A percentile compares a stretch with the other conserved stretches of the same genome.
These are phyloP conservation scores for Trichoplusia ni DNA, from an alignment of 1,140 invertebrate species.

Conservation along the genomic window DNA sequence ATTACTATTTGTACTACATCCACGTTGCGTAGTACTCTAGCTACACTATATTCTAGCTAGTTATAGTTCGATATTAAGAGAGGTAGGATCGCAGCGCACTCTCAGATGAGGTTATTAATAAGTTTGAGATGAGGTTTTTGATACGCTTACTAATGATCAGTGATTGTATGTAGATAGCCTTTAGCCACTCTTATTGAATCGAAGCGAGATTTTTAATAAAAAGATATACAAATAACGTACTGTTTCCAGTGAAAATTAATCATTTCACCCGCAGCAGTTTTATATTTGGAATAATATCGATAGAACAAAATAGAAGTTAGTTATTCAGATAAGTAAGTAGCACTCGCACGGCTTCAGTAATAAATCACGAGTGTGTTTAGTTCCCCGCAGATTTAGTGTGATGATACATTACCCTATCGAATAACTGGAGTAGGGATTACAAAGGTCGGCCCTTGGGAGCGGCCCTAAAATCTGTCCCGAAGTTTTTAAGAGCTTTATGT, in stretches of 20 bases:
- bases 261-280: too few species aligned
- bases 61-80: neutral
- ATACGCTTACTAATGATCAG: too few species aligned
- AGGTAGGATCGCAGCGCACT: neutral
- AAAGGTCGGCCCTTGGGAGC: slow-evolving; percentile 9
- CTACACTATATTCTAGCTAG: neutral
- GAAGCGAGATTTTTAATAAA: too few species aligned
- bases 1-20: neutral
- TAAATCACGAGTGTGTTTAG: neutral
- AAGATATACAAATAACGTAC: too few species aligned
- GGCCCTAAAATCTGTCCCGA: slow-evolving; percentile 8
- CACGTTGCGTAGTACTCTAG: neutral
- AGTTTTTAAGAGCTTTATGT: slow-evolving; percentile 3
- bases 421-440: slow-evolving; percentile 9
- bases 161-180: too few species aligned
- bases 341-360: neutral
- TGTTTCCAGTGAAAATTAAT: too few species aligned
- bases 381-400: neutral
- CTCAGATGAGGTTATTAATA: neutral
- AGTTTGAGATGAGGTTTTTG: too few species aligned
- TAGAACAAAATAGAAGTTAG: neutral
- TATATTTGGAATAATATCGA: too few species aligned
- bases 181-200: too few species aligned
- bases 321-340: neutral
- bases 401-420: slow-evolving; percentile 22